These are phyloP conservation scores for Clarias magur DNA, from an alignment of 2,113 vertebrate genomes.

Conservation along the genomic window DNA sequence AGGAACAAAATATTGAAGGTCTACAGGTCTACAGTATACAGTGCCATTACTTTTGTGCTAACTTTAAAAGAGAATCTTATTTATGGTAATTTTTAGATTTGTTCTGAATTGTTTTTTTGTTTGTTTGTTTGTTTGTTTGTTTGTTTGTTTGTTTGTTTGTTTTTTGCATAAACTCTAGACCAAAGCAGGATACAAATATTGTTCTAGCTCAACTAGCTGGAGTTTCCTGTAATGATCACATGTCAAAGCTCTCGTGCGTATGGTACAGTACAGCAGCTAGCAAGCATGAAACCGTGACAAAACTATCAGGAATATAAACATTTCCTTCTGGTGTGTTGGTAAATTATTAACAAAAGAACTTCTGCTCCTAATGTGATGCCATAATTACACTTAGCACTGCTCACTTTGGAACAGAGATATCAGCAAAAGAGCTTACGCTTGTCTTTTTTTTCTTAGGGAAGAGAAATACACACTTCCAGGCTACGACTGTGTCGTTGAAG, in stretches of 20 bases:
- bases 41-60: neutral
- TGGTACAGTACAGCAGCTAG: no score
- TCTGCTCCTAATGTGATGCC: neutral
- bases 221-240: no score
- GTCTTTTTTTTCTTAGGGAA: neutral
- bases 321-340: neutral
- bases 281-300: neutral
- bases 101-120: neutral
- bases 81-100: neutral
- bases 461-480: conserved; percentile 13
- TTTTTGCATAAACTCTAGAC: no score
- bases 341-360: neutral
- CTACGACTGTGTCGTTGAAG: neutral
- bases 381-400: neutral
- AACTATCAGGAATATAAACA: neutral
- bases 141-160: neutral
- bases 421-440: neutral
- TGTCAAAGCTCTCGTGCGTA: no score
- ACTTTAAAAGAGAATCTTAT: neutral
- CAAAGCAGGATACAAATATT: no score
- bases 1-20: no score
- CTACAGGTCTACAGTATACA: neutral
- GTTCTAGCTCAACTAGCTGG: no score
- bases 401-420: neutral
- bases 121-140: neutral